Evolutionary conservation across 2,888 invertebrate genomes (phyloP).

Genomic region (Cantharis rufa): DNA sequence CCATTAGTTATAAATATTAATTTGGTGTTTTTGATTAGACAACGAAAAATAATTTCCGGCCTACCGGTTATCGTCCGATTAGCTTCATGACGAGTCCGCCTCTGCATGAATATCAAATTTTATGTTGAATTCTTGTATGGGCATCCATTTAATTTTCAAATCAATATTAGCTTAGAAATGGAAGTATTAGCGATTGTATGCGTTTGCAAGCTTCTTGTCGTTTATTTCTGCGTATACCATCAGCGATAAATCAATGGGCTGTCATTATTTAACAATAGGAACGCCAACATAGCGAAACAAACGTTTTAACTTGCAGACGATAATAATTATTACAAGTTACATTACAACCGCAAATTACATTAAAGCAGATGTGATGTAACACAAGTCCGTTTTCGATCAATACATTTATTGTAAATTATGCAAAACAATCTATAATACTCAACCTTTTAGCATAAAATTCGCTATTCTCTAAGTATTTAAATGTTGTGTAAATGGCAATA

Average conservation of each 20-base stretch:
- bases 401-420: background rate
- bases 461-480: background rate
- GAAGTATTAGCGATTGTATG: background rate
- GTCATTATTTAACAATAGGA: constrained; percentile 17
- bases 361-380: background rate
- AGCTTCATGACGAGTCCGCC: too few relatives aligned
- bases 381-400: background rate
- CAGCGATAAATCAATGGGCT: constrained; percentile 14
- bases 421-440: background rate
- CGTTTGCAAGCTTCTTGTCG: constrained; percentile 9
- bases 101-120: background rate
- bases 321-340: constrained; percentile 18
- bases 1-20: too few relatives aligned
- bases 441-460: background rate
- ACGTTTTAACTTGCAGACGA: constrained; percentile 18
- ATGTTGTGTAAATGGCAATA: background rate
- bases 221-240: constrained; percentile 15
- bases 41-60: too few relatives aligned
- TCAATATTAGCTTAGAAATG: background rate
- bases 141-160: background rate
- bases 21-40: too few relatives aligned
- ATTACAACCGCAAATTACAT: constrained; percentile 10
- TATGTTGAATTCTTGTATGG: background rate
- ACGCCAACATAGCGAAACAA: constrained; percentile 19
- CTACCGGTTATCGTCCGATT: too few relatives aligned